phyloP scores from a whole-genome alignment of 2,797 vertebrate species.

The Strix occidentalis region DNA sequence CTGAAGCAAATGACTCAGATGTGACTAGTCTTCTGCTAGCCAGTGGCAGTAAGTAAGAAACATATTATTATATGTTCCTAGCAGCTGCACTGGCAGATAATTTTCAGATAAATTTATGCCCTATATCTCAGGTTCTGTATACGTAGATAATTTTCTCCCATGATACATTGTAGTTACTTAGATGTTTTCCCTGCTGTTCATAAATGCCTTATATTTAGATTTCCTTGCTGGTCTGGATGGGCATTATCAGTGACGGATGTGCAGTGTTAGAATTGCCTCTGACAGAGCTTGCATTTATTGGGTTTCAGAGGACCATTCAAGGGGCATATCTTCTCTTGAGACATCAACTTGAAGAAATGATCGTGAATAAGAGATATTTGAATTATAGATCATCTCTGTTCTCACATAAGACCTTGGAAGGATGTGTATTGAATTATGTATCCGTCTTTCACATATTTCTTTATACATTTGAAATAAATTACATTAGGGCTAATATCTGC shows the following conservation, averaged over 20 bases:
- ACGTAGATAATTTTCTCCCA: neutral
- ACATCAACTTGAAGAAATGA: neutral
- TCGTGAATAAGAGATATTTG: neutral
- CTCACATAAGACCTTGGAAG: neutral
- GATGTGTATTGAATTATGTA: neutral
- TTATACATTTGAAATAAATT: neutral
- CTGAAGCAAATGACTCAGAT: neutral
- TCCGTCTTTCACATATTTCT: neutral
- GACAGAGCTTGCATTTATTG: neutral
- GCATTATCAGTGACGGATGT: neutral
- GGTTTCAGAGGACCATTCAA: neutral
- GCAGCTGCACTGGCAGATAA: neutral
- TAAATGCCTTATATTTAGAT: neutral
- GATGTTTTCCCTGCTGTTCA: neutral
- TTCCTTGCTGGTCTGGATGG: neutral
- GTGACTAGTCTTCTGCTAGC: neutral
- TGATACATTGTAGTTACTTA: neutral
- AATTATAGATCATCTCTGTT: neutral
- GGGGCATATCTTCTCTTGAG: neutral
- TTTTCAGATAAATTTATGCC: neutral
- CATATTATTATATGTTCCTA: neutral
- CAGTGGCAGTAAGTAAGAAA: neutral
- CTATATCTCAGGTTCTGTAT: neutral
- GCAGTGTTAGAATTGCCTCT: neutral
- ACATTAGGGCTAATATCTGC: neutral